Percentiles rank a stretch among this genome's conserved stretches.
Conservation (phyloP, 37 sponge, comb jelly and placozoan species). For the Beroe ovata region DNA sequence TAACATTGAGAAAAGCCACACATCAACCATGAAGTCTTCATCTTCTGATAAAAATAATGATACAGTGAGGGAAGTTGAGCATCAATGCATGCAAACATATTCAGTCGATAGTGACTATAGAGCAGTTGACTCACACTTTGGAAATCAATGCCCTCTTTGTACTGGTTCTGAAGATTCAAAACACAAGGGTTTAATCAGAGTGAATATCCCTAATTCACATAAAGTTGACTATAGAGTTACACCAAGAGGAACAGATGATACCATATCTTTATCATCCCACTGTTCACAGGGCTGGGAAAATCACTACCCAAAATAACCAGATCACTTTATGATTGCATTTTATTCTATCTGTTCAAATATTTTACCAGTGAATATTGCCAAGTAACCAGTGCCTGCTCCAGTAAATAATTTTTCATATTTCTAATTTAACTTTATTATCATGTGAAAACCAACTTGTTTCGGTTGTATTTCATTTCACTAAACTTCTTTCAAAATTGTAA, state of each 20-base stretch:
- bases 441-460: too few species aligned
- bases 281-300: slow-evolving; percentile 25
- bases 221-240: slow-evolving; percentile 41
- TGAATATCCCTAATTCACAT: not conserved
- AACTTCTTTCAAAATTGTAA: too few species aligned
- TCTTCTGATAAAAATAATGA: not conserved
- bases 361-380: too few species aligned
- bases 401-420: too few species aligned
- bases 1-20: not conserved
- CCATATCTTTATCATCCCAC: slow-evolving; percentile 22
- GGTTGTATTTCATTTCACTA: too few species aligned
- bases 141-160: slow-evolving; percentile 44
- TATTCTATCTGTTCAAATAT: too few species aligned
- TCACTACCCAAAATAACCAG: too few species aligned
- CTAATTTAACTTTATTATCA: too few species aligned
- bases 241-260: not conserved
- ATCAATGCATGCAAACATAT: slow-evolving; percentile 63
- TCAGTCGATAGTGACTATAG: not conserved
- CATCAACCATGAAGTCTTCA: not conserved
- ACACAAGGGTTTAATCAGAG: slow-evolving; percentile 53
- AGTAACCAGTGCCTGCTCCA: too few species aligned
- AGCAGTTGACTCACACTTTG: slow-evolving; percentile 29
- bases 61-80: not conserved
- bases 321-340: too few species aligned
- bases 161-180: slow-evolving; percentile 27